Conservation (phyloP, 2,113 vertebrate species). For the Xenotilapia caudafasciata region DNA sequence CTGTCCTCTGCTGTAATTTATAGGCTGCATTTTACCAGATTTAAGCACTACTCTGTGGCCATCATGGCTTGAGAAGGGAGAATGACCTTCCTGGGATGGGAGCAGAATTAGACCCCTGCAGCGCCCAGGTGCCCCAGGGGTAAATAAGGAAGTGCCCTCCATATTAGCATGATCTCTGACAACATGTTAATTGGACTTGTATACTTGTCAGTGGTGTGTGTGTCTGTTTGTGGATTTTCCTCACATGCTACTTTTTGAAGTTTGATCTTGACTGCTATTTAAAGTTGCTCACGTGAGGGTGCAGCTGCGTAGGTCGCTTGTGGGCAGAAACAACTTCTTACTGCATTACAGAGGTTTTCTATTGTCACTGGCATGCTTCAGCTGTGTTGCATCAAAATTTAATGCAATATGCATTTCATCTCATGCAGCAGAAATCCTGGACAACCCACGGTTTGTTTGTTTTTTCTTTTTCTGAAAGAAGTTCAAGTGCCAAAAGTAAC, state of each 20-base stretch:
- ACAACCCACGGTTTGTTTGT: neutral
- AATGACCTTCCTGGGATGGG: conserved; percentile 64
- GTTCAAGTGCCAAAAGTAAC: neutral
- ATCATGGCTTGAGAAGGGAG: conserved; percentile 58
- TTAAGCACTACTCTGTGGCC: conserved; percentile 72
- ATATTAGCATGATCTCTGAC: conserved; percentile 24
- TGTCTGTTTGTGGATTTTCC: neutral
- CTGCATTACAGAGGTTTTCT: neutral
- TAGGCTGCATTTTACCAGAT: conserved; percentile 72
- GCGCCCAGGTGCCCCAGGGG: conserved; percentile 18
- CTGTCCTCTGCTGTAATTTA: conserved; percentile 79
- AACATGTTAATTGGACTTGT: conserved; percentile 26
- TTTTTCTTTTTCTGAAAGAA: neutral
- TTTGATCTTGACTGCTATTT: neutral
- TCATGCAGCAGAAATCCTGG: neutral
- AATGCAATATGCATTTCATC: neutral
- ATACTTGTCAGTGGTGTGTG: neutral
- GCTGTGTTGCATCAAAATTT: neutral
- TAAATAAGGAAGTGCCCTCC: conserved; percentile 35
- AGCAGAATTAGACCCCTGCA: conserved; percentile 57
- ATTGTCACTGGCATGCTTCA: neutral
- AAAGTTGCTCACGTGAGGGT: neutral
- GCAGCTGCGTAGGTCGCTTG: neutral
- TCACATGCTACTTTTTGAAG: neutral
- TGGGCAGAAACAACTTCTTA: neutral